phyloP scores from a whole-genome alignment of 2,888 invertebrate genomes.

The Neria commutata region DNA sequence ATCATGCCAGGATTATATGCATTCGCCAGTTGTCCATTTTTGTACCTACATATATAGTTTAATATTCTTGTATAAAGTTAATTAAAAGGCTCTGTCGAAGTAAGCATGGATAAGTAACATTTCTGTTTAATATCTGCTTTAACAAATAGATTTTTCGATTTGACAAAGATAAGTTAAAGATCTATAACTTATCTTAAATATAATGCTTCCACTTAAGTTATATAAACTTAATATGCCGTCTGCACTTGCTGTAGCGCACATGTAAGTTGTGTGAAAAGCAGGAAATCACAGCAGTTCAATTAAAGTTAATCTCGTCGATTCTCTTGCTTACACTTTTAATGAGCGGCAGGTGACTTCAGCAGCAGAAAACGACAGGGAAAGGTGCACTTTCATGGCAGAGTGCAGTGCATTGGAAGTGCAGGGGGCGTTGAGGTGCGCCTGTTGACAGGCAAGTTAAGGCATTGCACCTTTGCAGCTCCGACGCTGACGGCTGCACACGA shows the following conservation, averaged over 20 bases:
- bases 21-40: too few species aligned
- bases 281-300: slow-evolving; percentile 45
- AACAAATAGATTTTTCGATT: too few species aligned
- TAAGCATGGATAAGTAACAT: too few species aligned
- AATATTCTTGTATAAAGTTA: too few species aligned
- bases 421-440: slow-evolving; percentile 14
- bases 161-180: too few species aligned
- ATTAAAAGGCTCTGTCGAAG: too few species aligned
- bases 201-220: too few species aligned
- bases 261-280: slow-evolving; percentile 10
- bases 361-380: background rate
- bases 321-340: slow-evolving; percentile 11
- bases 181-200: too few species aligned
- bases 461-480: slow-evolving; percentile 16
- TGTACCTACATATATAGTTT: too few species aligned
- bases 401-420: background rate
- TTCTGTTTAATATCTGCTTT: too few species aligned
- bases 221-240: too few species aligned
- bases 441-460: background rate
- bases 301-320: slow-evolving; percentile 45
- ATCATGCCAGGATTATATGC: too few species aligned
- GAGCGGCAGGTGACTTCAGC: slow-evolving; percentile 11
- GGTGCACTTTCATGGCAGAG: background rate
- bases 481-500: slow-evolving; percentile 36
- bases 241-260: background rate